Evolutionary conservation across 1,140 invertebrate species (phyloP).

Genomic region (Leptonema lineaticorne): DNA sequence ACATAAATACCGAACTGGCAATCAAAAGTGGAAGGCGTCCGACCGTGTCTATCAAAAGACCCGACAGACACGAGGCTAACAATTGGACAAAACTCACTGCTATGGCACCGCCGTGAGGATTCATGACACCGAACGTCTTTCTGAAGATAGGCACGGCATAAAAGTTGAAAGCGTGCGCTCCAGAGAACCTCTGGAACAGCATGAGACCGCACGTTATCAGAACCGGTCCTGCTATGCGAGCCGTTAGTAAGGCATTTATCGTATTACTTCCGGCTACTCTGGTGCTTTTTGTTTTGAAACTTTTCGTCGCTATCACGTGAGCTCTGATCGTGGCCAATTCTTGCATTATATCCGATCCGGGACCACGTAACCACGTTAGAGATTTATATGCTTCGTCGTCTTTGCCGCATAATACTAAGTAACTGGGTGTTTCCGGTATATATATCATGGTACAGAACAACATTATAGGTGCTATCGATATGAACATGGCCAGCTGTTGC

Average conservation of each 20-base stretch:
- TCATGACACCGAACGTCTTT: conserved; percentile 77
- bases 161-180: conserved; percentile 81
- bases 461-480: conserved; percentile 67
- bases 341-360: conserved; percentile 70
- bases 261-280: conserved; percentile 49
- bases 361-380: conserved; percentile 74
- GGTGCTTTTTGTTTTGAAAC: conserved; percentile 53
- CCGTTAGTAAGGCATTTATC: conserved; percentile 52
- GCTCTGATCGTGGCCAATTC: conserved; percentile 69
- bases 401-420: conserved; percentile 61
- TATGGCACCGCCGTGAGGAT: conserved; percentile 82
- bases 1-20: conserved; percentile 80
- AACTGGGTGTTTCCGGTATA: conserved; percentile 73
- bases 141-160: conserved; percentile 82
- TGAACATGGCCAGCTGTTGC: conserved; percentile 78
- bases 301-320: conserved; percentile 62
- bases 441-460: conserved; percentile 60
- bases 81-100: conserved; percentile 80
- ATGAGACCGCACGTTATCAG: conserved; percentile 81
- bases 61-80: conserved; percentile 75
- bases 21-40: conserved; percentile 77
- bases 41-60: conserved; percentile 79
- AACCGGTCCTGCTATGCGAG: conserved; percentile 63
- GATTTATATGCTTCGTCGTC: conserved; percentile 72
- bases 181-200: conserved; percentile 84